Base-by-base conservation (phyloP, 2,113 vertebrate genomes). In the Talpa occidentalis region DNA sequence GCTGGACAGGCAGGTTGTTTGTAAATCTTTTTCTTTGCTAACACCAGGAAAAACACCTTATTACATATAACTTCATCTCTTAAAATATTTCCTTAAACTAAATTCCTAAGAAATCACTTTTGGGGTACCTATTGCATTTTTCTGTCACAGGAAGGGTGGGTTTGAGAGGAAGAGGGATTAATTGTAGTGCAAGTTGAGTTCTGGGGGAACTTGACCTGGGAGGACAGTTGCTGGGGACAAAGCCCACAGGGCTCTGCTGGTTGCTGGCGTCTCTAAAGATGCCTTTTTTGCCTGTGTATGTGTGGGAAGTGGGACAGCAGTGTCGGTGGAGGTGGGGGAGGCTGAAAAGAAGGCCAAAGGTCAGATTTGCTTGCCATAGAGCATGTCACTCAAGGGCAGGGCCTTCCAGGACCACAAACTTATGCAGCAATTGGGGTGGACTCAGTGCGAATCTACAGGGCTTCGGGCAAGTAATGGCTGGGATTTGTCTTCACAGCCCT, bases 61-160 rank as follows among this genome's bases (percentile, higher is more conserved):
- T 19, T 60, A 12, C 10, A 40, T 28, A 32, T 47, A 42, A 40
- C 8, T 44, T 88, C 67, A 66, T 83, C n/a, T 8, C 86, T 84
- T 44, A 32, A 81, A 44, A 80, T 40, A 62, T 44, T 70, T 88
- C 44, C 37, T 80, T 93, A 84, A 15, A 8, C 32, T 17, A 62
- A 92, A 77, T 89, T 77, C 60, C 40, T n/a, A 60, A 89, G 84
- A 62, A 77, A 42, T 12, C 47, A 32, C 10, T 28, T 79, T 85
- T 69, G n/a, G 15, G 54, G 15, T 4, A 22, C 30, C 83, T 54
- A 1, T 26, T 92, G 28, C 10, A 73, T 73, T 86, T 81, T 78
- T 12, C 22, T 28, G 2, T 78, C 28, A 37, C 42, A 60, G 35
- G 16, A 15, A 52, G 49, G 16, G 47, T 49, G 49, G 49, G 49